These are phyloP conservation scores for Drosophila falleni DNA, from an alignment of 2,888 invertebrate genomes.

Conservation along the genomic window DNA sequence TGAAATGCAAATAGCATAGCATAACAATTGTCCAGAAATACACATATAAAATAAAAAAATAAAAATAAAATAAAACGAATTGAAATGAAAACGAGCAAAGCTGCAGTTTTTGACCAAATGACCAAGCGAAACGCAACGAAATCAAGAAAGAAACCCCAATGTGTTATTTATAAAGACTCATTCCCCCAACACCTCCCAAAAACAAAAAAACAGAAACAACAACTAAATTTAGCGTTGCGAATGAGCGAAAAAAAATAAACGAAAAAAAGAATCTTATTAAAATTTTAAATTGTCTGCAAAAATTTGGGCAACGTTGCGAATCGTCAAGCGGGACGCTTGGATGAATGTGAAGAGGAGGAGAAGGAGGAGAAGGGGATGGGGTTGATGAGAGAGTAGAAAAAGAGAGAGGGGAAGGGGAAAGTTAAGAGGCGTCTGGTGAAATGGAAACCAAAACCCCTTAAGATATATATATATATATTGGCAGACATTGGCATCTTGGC, in stretches of 20 bases:
- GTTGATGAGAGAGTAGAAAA: no score
- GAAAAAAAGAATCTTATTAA: slow-evolving; percentile 57
- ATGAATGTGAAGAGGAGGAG: not conserved
- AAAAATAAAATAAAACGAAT: slow-evolving; percentile 2
- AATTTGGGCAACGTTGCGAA: slow-evolving; percentile 70
- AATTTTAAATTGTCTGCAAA: slow-evolving; percentile 79
- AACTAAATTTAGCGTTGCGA: slow-evolving; percentile 71
- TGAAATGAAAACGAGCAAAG: slow-evolving; percentile 15
- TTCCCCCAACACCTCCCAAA: not conserved
- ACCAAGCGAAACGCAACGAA: slow-evolving; percentile 9
- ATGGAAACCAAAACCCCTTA: slow-evolving; percentile 67
- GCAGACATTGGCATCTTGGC: slow-evolving; percentile 48
- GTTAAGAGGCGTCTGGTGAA: slow-evolving; percentile 39
- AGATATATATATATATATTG: slow-evolving; percentile 39
- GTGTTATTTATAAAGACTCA: slow-evolving; percentile 55
- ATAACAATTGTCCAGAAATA: slow-evolving; percentile 60
- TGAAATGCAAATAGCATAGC: slow-evolving; percentile 40
- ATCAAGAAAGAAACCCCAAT: slow-evolving; percentile 44
- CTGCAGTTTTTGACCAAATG: slow-evolving; percentile 21
- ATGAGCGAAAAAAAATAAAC: slow-evolving; percentile 11
- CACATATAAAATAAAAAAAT: slow-evolving; percentile 1
- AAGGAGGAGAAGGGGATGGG: no score
- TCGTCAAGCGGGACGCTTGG: slow-evolving; percentile 14
- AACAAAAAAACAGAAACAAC: not conserved
- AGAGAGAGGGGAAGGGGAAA: not conserved